Evolutionary conservation across 1,140 invertebrate species (phyloP), one percentile per base, ranked within the genome.

Genomic region (Coenobita brevimanus): DNA sequence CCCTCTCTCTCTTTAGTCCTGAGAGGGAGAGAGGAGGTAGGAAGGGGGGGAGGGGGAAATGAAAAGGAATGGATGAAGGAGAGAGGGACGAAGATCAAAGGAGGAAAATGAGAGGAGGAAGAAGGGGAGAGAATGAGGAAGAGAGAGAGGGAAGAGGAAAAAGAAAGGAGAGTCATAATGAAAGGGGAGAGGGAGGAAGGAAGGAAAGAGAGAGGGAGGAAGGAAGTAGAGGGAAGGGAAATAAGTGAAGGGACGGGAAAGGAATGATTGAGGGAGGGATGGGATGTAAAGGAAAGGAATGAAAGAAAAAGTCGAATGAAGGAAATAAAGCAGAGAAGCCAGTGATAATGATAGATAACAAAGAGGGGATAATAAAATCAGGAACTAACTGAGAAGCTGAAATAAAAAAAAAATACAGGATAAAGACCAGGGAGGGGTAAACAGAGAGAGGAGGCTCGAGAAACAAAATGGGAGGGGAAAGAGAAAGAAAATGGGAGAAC

Each of bases 171-270:
- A 1, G 73, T 15, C 33, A 76, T 8, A 43, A 21, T 33, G 71
- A 75, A 36, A 75, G 62, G n/a, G 62, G n/a, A n/a, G n/a, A n/a
- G n/a, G 62, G n/a, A n/a, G n/a, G 62, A 67, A 33, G 30, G n/a
- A 24, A 33, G 30, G n/a, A 24, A 33, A 24, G 62, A 67, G 62
- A 67, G 62, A 67, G 71, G 38, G 71, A 75, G 71, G 38, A 36
- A 75, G 71, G 24, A 36, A 75, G 71, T n/a, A 75, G 71, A 75
- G 71, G 24, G 71, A 76, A 21, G 43, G 73, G 43, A 38, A 46
- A 38, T 41, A 13, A 43, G 21, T 10, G 62, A 67, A n/a, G n/a
- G 62, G n/a, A n/a, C n/a, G n/a, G 62, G n/a, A n/a, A 67, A 33
- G 30, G n/a, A 24, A 33, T 4, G n/a, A 24, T 6, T 4, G 62